Evolutionary conservation across 2,113 vertebrate species (phyloP).

Genomic region (Callithrix jacchus): DNA sequence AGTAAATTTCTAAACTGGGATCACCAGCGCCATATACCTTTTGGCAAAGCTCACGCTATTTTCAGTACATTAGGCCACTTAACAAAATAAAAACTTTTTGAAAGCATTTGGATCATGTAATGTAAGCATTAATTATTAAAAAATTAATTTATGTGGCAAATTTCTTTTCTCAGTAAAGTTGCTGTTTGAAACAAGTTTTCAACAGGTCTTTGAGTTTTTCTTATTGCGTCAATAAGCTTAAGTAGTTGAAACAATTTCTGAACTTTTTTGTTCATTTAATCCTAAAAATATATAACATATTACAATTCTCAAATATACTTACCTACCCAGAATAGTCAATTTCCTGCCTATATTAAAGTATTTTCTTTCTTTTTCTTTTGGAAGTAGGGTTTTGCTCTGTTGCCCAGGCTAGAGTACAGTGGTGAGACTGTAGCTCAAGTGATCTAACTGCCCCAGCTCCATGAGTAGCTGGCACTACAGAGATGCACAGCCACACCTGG

Average conservation of each 20-base stretch:
- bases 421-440: too few species aligned
- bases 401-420: too few species aligned
- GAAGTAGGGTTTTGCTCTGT: too few species aligned
- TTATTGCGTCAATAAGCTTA: neutral
- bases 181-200: neutral
- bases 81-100: neutral
- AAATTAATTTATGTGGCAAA: neutral
- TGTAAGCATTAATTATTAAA: neutral
- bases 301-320: neutral
- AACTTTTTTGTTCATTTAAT: neutral
- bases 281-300: neutral
- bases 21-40: neutral
- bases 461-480: too few species aligned
- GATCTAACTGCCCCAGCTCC: too few species aligned
- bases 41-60: neutral
- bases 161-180: neutral
- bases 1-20: neutral
- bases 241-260: neutral
- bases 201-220: neutral
- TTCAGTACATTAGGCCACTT: neutral
- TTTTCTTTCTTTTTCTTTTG: neutral
- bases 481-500: too few species aligned
- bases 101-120: neutral
- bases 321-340: neutral
- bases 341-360: neutral